phyloP scores from a whole-genome alignment of 2,113 vertebrate species.

The Python bivittatus region DNA sequence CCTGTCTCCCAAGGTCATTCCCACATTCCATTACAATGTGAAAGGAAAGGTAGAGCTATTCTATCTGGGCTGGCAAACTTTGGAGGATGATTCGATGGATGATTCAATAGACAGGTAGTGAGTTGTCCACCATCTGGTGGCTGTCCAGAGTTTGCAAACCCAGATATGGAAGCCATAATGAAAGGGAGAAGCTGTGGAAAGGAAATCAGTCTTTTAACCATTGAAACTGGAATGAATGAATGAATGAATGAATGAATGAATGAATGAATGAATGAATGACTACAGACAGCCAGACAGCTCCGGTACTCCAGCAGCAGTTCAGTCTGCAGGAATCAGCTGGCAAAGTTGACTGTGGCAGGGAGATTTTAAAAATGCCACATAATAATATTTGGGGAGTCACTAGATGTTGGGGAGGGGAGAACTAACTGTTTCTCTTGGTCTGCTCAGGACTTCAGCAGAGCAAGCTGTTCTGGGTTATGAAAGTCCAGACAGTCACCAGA shows the following conservation, averaged over 20 bases:
- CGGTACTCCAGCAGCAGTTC: not conserved
- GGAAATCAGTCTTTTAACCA: not conserved
- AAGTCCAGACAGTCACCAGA: no score
- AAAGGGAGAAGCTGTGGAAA: not conserved
- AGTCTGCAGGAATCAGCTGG: not conserved
- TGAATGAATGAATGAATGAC: not conserved
- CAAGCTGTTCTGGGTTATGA: no score
- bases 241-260: not conserved
- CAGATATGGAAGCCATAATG: not conserved
- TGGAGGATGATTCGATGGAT: not conserved
- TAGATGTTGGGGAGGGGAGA: not conserved
- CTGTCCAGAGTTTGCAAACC: not conserved
- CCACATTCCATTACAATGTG: not conserved
- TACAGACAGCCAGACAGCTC: not conserved
- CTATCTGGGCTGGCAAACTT: not conserved
- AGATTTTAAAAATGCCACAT: not conserved
- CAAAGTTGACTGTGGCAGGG: not conserved
- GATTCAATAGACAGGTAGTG: not conserved
- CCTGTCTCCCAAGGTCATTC: not conserved
- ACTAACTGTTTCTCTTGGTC: not conserved
- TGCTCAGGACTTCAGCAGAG: not conserved
- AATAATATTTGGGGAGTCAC: not conserved
- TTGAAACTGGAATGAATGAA: not conserved
- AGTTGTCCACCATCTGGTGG: not conserved
- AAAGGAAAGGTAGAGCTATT: not conserved